phyloP scores from a whole-genome alignment of 37 sponge, comb jelly and placozoan species.

The Eunapius fragilis region DNA sequence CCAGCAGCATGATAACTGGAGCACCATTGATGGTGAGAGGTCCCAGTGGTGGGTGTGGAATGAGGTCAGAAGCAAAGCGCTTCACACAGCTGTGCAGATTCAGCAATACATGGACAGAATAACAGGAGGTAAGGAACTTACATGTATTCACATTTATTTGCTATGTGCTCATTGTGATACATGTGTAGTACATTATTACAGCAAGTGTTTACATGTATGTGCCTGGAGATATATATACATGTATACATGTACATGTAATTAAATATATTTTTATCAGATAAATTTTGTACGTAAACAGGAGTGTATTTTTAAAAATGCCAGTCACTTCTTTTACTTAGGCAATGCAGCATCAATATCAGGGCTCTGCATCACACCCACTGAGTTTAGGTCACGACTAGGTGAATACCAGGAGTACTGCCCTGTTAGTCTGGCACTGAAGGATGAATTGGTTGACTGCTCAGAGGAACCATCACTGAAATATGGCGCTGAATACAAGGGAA shows the following conservation, averaged over 20 bases:
- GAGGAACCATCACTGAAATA: slow-evolving; percentile 44
- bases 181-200: no score
- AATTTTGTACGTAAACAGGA: no score
- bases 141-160: no score
- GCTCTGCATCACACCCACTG: slow-evolving; percentile 88
- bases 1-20: slow-evolving; percentile 85
- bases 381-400: slow-evolving; percentile 78
- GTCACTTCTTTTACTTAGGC: slow-evolving; percentile 46
- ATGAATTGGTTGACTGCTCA: slow-evolving; percentile 88
- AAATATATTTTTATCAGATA: no score
- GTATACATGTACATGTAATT: background rate
- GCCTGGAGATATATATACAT: no score
- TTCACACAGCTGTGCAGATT: slow-evolving; percentile 57
- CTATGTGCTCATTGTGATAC: no score
- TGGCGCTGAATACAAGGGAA: slow-evolving; percentile 80
- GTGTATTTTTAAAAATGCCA: no score
- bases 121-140: slow-evolving; percentile 31
- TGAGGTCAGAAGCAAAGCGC: slow-evolving; percentile 30
- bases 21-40: slow-evolving; percentile 64
- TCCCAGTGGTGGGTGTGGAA: slow-evolving; percentile 88
- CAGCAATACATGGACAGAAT: slow-evolving; percentile 45
- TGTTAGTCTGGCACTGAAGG: slow-evolving; percentile 72
- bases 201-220: background rate
- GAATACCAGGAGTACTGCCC: slow-evolving; percentile 89
- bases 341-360: slow-evolving; percentile 81